Percentiles rank a stretch among this genome's conserved stretches.
These are phyloP conservation scores for Actenoides lindsayi DNA, from an alignment of 2,113 vertebrate species.

Conservation along the genomic window DNA sequence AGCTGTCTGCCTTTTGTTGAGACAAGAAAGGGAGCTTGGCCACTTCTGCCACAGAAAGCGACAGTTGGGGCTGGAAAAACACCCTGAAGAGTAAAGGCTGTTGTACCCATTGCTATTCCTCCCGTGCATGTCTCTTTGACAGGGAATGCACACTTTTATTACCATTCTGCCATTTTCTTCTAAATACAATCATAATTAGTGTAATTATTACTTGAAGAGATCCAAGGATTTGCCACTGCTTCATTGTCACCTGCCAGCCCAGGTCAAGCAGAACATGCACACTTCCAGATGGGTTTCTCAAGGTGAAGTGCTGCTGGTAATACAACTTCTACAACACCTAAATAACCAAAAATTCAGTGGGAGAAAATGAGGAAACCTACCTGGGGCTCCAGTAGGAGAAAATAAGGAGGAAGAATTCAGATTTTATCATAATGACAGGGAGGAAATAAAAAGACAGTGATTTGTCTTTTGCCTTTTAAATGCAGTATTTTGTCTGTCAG, in stretches of 20 bases:
- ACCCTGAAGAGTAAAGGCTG: not conserved
- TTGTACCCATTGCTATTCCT: not conserved
- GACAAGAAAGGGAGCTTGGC: not conserved
- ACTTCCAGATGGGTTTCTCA: not conserved
- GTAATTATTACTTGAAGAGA: not conserved
- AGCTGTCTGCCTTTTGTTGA: not conserved
- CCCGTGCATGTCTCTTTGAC: not conserved
- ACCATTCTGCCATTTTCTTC: not conserved
- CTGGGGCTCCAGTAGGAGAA: not conserved
- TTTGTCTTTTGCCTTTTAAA: slow-evolving; percentile 45
- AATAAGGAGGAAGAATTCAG: not conserved
- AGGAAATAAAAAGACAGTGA: slow-evolving; percentile 39
- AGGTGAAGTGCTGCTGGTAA: not conserved
- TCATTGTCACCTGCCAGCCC: not conserved
- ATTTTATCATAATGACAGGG: not conserved
- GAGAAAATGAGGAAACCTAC: not conserved
- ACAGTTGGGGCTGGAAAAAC: not conserved
- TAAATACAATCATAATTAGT: not conserved
- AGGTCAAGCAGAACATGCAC: not conserved
- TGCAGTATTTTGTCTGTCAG: slow-evolving; percentile 11
- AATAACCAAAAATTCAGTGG: not conserved
- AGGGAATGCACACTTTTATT: not conserved
- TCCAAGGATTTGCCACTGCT: not conserved
- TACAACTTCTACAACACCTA: not conserved
- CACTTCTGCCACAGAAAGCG: not conserved